Conservation (phyloP, 2,797 vertebrate species). For the Alectoris magna region DNA sequence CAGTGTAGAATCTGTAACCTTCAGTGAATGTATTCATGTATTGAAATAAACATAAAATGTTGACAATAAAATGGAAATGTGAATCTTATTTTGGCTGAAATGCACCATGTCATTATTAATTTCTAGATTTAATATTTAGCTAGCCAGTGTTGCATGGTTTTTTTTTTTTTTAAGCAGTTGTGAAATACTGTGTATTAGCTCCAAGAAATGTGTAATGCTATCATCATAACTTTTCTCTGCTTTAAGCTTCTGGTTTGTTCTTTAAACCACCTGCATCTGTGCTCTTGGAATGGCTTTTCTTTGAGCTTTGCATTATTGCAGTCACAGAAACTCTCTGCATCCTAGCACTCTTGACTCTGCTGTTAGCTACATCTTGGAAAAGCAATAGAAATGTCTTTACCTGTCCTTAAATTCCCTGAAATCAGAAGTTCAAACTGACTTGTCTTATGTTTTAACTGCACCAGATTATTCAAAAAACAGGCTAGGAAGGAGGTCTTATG, state of each 20-base stretch:
- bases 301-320: background rate
- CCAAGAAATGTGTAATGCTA: background rate
- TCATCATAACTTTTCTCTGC: conserved; percentile 6
- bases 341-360: background rate
- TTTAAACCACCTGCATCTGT: background rate
- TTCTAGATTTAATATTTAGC: conserved; percentile 27
- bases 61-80: conserved; percentile 15
- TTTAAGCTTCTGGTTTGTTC: background rate
- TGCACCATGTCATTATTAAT: background rate
- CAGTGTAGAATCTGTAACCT: background rate
- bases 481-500: background rate
- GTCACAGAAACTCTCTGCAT: background rate
- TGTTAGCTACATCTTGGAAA: background rate
- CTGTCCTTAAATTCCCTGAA: background rate
- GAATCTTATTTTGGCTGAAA: conserved; percentile 25
- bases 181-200: conserved; percentile 49
- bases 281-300: background rate
- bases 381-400: background rate
- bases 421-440: background rate
- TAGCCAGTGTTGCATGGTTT: background rate
- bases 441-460: background rate
- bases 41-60: conserved; percentile 47
- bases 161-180: conserved; percentile 23
- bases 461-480: background rate
- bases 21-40: background rate